A percentile compares a stretch with the other conserved stretches of the same genome.
Conservation (phyloP, 2,113 vertebrate genomes). For the Mus musculus region DNA sequence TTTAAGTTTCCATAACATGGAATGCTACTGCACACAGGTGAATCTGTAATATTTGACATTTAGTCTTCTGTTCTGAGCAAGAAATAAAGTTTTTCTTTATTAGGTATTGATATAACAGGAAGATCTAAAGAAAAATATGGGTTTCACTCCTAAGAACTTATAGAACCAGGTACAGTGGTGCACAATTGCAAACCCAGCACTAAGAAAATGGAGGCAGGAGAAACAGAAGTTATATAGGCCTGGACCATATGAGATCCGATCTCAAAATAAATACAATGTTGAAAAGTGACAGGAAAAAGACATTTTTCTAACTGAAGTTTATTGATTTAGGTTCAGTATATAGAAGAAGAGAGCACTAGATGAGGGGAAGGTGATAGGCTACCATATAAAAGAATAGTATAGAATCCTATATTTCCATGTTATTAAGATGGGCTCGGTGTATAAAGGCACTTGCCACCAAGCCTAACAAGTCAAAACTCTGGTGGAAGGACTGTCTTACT, state of each 20-base stretch:
- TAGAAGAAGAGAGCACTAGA: not conserved
- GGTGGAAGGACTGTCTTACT: not conserved
- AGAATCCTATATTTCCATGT: not conserved
- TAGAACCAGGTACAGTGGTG: not conserved
- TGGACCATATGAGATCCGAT: not conserved
- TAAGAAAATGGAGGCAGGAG: not conserved
- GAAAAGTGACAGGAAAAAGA: conserved; percentile 34
- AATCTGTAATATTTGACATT: conserved; percentile 8
- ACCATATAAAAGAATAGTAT: not conserved
- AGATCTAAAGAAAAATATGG: not conserved
- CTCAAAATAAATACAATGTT: conserved; percentile 28
- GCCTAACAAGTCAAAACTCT: not conserved
- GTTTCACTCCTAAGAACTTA: not conserved
- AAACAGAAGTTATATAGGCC: not conserved
- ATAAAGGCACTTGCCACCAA: not conserved
- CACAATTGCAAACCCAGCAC: not conserved
- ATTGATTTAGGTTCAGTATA: not conserved
- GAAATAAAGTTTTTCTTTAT: conserved; percentile 3
- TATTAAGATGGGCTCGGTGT: not conserved
- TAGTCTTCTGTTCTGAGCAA: not conserved
- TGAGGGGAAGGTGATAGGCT: not conserved
- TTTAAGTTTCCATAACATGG: not conserved
- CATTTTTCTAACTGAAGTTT: conserved; percentile 30
- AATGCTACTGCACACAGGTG: not conserved
- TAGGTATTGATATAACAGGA: not conserved